Conservation (phyloP, 2,888 invertebrate genomes). For the Geophilus truncorum region DNA sequence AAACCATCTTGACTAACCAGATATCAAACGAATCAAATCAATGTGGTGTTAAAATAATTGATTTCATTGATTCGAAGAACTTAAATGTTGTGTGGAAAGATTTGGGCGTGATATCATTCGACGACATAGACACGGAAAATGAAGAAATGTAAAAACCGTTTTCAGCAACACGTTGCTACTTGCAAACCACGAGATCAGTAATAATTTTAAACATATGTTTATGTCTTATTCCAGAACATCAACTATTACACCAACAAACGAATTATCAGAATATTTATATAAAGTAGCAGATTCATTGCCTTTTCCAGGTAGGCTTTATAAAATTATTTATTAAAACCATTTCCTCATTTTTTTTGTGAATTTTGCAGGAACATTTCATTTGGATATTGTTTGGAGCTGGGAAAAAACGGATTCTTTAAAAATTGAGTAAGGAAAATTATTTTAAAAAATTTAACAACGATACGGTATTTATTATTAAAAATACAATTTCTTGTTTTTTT, state of each 20-base stretch:
- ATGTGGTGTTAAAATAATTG: not conserved
- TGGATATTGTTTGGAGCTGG: not conserved
- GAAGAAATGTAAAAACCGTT: not conserved
- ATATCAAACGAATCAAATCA: not conserved
- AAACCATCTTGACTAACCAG: not conserved
- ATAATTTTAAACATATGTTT: not conserved
- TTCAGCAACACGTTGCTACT: too few relatives aligned
- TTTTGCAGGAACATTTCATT: not conserved
- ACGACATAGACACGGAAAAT: not conserved
- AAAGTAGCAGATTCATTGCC: not conserved
- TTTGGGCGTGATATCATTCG: not conserved
- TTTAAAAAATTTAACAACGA: too few relatives aligned
- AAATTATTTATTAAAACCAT: too few relatives aligned
- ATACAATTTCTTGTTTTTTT: not conserved
- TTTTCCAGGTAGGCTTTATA: not conserved
- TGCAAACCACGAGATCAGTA: too few relatives aligned
- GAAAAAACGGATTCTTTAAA: not conserved
- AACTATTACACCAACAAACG: not conserved
- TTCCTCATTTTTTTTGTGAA: not conserved
- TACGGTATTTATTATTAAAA: not conserved
- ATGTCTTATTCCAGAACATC: not conserved
- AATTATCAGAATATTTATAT: not conserved
- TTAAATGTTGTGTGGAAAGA: not conserved
- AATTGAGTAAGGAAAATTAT: not conserved
- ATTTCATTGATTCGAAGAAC: not conserved